These are phyloP conservation scores for Semnornis frantzii DNA, from an alignment of 2,113 vertebrate species.

Conservation along the genomic window DNA sequence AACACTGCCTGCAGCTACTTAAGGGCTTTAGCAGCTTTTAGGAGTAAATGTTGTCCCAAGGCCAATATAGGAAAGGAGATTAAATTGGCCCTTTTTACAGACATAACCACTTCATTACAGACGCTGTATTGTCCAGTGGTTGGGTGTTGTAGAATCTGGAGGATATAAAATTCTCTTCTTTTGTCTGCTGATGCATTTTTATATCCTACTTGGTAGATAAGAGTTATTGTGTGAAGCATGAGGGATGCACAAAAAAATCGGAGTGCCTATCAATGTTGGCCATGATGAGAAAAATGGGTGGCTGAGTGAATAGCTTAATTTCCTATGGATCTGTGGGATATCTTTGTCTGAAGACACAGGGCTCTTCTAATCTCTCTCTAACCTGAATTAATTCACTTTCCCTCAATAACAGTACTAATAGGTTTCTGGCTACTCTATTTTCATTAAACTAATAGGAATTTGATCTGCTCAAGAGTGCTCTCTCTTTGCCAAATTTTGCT, in stretches of 20 bases:
- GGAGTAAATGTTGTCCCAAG: not conserved
- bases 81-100: not conserved
- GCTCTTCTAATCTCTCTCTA: not conserved
- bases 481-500: conserved; percentile 32
- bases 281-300: not conserved
- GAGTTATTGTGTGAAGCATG: not conserved
- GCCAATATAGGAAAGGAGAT: not conserved
- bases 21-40: not conserved
- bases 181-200: not conserved
- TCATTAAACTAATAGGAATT: conserved; percentile 44
- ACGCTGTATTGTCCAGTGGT: not conserved
- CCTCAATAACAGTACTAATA: conserved; percentile 7
- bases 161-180: not conserved
- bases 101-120: not conserved
- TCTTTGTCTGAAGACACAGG: not conserved
- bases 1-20: not conserved
- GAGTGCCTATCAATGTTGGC: not conserved
- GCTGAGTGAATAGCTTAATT: not conserved
- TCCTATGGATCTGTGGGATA: not conserved
- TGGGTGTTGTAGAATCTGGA: not conserved
- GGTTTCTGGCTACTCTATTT: conserved; percentile 41
- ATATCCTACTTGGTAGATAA: not conserved
- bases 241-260: not conserved
- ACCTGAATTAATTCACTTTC: conserved; percentile 30
- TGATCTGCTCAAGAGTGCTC: conserved; percentile 22